Evolutionary conservation across 2,888 invertebrate genomes (phyloP).

Genomic region (Leptura quadrifasciata): DNA sequence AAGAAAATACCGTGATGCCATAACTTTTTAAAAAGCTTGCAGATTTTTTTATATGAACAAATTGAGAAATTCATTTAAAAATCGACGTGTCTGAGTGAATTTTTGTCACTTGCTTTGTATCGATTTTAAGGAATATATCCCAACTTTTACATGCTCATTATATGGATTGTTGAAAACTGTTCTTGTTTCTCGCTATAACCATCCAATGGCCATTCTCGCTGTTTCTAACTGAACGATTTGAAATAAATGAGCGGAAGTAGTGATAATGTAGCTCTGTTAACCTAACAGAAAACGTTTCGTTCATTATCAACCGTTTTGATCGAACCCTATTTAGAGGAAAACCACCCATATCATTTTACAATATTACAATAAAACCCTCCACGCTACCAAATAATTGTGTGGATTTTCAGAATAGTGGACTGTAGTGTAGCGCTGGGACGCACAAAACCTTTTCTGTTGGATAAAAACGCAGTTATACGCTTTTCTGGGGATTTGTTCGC

Average conservation of each 20-base stretch:
- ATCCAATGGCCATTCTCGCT: not conserved
- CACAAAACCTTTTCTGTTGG: constrained; percentile 28
- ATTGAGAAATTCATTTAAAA: no score
- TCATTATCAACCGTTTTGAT: not conserved
- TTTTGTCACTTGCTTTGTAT: no score
- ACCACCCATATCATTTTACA: constrained; percentile 8
- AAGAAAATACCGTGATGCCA: no score
- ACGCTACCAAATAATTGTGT: constrained; percentile 9
- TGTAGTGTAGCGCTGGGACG: not conserved
- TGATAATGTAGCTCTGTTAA: not conserved
- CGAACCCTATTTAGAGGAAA: not conserved
- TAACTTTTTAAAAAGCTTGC: no score
- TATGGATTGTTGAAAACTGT: no score
- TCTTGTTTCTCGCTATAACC: no score
- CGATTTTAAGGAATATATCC: no score
- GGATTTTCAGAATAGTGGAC: constrained; percentile 8
- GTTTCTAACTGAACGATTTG: not conserved
- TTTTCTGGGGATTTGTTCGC: constrained; percentile 50
- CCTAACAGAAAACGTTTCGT: not conserved
- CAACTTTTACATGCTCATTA: no score
- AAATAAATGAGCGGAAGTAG: not conserved
- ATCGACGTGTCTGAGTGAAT: no score
- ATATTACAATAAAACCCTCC: constrained; percentile 13
- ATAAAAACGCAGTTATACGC: constrained; percentile 48
- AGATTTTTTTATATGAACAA: no score